Evolutionary conservation across 1,140 invertebrate species (phyloP).

Genomic region (Idris sp.): DNA sequence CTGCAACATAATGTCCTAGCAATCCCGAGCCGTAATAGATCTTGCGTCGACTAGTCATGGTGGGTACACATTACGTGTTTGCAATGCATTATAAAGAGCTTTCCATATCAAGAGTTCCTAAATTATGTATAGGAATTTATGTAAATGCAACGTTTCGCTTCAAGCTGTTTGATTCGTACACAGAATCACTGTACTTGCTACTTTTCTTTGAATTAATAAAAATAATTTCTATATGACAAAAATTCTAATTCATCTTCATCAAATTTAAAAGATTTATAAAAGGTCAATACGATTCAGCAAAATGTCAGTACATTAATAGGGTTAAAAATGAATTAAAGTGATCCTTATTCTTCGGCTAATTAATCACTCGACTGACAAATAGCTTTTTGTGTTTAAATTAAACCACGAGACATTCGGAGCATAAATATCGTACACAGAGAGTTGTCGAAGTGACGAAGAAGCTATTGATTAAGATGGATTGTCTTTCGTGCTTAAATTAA

Average conservation of each 20-base stretch:
- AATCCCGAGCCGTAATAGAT: conserved; percentile 68
- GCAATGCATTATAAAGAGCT: conserved; percentile 56
- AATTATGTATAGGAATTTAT: conserved; percentile 29
- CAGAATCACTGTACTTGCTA: too few relatives aligned
- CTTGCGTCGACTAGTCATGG: conserved; percentile 43
- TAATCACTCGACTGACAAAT: conserved; percentile 52
- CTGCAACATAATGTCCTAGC: conserved; percentile 67
- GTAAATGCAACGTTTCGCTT: conserved; percentile 13
- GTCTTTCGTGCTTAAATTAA: conserved; percentile 32
- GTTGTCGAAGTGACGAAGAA: conserved; percentile 56
- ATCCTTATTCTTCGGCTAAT: conserved; percentile 16
- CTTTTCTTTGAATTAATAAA: too few relatives aligned
- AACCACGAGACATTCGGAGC: conserved; percentile 29
- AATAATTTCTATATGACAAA: too few relatives aligned
- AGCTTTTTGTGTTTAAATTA: conserved; percentile 52
- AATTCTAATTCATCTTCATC: too few relatives aligned
- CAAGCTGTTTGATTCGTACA: not conserved
- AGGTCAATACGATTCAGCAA: not conserved
- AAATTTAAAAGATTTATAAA: too few relatives aligned
- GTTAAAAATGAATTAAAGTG: conserved; percentile 20
- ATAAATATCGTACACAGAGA: conserved; percentile 48
- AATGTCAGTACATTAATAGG: not conserved
- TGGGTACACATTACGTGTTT: conserved; percentile 26
- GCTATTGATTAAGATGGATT: conserved; percentile 56
- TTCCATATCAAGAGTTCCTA: conserved; percentile 41